phyloP scores from a whole-genome alignment of 2,113 vertebrate species.

The Pteruthius melanotis region DNA sequence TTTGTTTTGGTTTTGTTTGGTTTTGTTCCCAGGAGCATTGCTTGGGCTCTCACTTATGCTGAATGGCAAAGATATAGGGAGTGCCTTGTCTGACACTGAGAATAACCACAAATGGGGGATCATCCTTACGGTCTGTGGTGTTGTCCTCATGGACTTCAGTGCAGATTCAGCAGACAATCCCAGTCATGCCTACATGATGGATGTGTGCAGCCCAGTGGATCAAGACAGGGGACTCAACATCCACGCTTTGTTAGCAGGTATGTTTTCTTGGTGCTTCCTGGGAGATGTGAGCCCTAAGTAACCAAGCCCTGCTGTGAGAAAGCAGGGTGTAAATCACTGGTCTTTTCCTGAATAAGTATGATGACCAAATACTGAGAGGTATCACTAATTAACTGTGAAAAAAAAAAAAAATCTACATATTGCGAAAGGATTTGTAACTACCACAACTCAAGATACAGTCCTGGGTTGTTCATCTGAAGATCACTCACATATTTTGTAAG shows the following conservation, averaged over 20 bases:
- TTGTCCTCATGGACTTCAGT: constrained; percentile 96
- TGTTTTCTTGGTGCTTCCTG: constrained; percentile 1
- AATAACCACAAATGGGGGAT: constrained; percentile 92
- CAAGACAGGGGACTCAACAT: constrained; percentile 96
- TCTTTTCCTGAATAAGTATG: background rate
- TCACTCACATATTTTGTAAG: background rate
- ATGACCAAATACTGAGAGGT: background rate
- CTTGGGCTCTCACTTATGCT: constrained; percentile 88
- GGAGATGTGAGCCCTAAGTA: background rate
- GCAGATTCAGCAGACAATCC: constrained; percentile 96
- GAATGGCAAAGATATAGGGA: constrained; percentile 90
- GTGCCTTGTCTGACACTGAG: constrained; percentile 81
- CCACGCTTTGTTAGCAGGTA: constrained; percentile 91
- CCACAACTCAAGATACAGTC: background rate
- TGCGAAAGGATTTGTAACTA: background rate
- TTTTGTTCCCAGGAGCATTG: constrained; percentile 78
- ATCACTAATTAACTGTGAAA: background rate
- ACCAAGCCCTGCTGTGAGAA: background rate
- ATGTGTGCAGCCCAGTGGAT: constrained; percentile 91
- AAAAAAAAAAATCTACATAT: background rate
- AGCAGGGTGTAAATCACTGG: background rate
- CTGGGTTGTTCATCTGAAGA: background rate
- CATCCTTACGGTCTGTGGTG: constrained; percentile 88
- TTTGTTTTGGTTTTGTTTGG: background rate
- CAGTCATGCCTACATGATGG: constrained; percentile 99